phyloP scores from a whole-genome alignment of 2,113 vertebrate species.

The Microtus pennsylvanicus region DNA sequence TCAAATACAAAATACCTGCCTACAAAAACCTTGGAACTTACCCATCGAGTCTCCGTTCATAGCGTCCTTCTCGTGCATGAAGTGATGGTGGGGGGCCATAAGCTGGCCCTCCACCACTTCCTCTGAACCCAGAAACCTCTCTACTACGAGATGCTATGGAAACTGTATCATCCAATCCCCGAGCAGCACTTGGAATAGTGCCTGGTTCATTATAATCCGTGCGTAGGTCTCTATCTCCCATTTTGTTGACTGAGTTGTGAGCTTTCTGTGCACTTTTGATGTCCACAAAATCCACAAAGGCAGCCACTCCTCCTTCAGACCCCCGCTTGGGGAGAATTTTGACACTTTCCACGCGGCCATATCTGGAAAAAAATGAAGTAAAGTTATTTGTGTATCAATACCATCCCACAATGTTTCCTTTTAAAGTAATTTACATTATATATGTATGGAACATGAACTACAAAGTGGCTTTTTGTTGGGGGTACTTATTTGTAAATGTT shows the following conservation, averaged over 20 bases:
- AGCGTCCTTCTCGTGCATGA: constrained; percentile 99
- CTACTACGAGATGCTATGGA: constrained; percentile 98
- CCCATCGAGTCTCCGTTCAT: constrained; percentile 97
- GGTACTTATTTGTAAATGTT: background rate
- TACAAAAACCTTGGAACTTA: constrained; percentile 94
- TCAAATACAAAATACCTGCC: constrained; percentile 94
- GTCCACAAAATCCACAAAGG: constrained; percentile 99
- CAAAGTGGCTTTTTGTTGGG: background rate
- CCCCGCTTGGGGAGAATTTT: constrained; percentile 99
- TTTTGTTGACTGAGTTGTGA: constrained; percentile 99
- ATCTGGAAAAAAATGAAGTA: constrained; percentile 89
- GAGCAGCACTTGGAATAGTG: constrained; percentile 98
- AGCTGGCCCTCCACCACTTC: constrained; percentile 97
- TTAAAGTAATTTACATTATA: constrained; percentile 35
- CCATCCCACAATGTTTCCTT: constrained; percentile 47
- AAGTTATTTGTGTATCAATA: constrained; percentile 63
- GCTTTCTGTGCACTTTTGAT: constrained; percentile 99
- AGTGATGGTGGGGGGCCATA: constrained; percentile 97
- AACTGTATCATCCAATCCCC: constrained; percentile 98
- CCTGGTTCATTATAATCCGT: constrained; percentile 99
- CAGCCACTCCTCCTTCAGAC: constrained; percentile 98
- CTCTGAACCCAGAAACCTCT: constrained; percentile 99
- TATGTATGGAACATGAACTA: background rate
- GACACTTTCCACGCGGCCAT: constrained; percentile 99
- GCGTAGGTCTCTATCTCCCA: constrained; percentile 99